phyloP scores from a whole-genome alignment of 2,113 vertebrate species.

The Tiliqua scincoides region DNA sequence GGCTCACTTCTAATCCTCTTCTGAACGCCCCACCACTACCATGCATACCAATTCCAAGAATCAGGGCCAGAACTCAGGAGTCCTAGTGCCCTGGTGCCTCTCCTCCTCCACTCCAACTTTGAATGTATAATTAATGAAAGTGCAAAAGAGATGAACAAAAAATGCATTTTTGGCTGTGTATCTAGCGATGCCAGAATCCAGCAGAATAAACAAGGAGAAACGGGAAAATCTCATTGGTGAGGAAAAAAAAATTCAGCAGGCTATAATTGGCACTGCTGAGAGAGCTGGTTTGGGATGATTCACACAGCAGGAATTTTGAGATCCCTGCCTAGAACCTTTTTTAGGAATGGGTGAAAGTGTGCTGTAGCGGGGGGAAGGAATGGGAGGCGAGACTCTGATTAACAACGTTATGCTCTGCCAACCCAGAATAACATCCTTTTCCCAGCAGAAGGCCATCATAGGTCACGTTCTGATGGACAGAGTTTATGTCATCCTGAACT shows the following conservation, averaged over 20 bases:
- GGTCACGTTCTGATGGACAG: neutral
- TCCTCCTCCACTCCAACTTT: neutral
- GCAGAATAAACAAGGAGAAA: neutral
- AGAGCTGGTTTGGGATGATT: conserved; percentile 9
- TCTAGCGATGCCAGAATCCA: neutral
- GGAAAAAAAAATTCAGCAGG: neutral
- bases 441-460: neutral
- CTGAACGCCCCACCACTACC: neutral
- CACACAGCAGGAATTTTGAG: conserved; percentile 18
- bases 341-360: conserved; percentile 23
- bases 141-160: neutral
- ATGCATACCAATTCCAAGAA: neutral
- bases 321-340: conserved; percentile 19
- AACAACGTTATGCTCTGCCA: neutral
- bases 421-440: no score
- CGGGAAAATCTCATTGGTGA: neutral
- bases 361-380: neutral
- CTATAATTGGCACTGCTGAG: conserved; percentile 8
- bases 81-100: neutral
- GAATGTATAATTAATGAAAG: neutral
- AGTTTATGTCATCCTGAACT: neutral
- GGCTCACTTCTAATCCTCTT: neutral
- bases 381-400: neutral
- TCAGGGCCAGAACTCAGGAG: neutral
- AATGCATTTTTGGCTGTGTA: neutral